phyloP scores from a whole-genome alignment of 1,140 invertebrate genomes.

The Probaryconus sp. region DNA sequence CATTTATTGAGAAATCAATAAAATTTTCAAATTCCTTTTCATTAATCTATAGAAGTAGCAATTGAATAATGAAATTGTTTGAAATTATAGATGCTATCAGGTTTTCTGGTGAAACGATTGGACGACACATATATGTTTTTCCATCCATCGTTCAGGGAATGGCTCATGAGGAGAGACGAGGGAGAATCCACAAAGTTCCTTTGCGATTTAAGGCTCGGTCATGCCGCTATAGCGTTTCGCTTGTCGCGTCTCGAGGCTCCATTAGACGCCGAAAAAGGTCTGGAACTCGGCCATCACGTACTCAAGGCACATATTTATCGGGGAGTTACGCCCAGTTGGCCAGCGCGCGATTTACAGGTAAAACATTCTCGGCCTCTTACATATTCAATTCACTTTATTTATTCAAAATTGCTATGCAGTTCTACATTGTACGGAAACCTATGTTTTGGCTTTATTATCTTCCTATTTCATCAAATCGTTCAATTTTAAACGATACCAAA shows the following conservation, averaged over 20 bases:
- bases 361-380: not conserved
- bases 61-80: conserved; percentile 21
- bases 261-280: conserved; percentile 89
- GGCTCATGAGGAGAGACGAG: conserved; percentile 94
- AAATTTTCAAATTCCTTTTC: too few species aligned
- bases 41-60: too few species aligned
- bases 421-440: too few species aligned
- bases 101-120: conserved; percentile 91
- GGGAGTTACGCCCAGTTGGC: conserved; percentile 72
- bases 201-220: conserved; percentile 91
- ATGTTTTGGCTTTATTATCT: too few species aligned
- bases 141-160: conserved; percentile 97
- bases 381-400: too few species aligned
- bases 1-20: too few species aligned
- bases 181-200: conserved; percentile 93
- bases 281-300: conserved; percentile 97
- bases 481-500: too few species aligned
- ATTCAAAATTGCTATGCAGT: too few species aligned
- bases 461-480: too few species aligned
- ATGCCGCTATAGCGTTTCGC: conserved; percentile 94
- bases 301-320: conserved; percentile 97
- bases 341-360: conserved; percentile 75
- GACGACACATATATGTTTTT: conserved; percentile 98
- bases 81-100: conserved; percentile 82
- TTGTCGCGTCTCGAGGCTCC: conserved; percentile 91